Base-by-base conservation (phyloP, 64 coral and sea anemone genomes). In the Catalaphyllia jardinei region DNA sequence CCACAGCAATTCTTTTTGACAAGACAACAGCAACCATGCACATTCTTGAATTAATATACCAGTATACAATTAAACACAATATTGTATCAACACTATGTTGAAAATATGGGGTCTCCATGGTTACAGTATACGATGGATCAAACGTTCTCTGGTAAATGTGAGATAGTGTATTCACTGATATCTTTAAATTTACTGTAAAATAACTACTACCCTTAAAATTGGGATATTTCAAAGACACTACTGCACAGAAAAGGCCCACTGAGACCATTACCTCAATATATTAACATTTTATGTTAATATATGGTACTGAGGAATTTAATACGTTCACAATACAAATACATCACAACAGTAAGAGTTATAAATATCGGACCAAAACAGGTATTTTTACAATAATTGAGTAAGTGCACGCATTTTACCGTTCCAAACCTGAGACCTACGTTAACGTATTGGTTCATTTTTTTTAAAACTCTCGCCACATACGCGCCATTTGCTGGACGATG, bases 31-130 rank as follows among this genome's bases (percentile, higher is more conserved):
- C 6, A 62, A 20, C 19, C 15, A 57, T 57, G 10, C 55, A 81
- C 28, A 29, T 61, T 81, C 55, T 33, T 20, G 28, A 22, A 81
- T n/a, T 33, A 57, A 81, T 81, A 81, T 62, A 62, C 7, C 25
- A 42, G 28, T 16, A 12, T 19, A 30, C 59, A 19, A 31, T 12
- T 30, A 8, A 9, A 62, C 14, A 60, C 19, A 38, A 62, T 62
- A 81, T 31, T 81, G 57, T 19, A 31, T 16, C 57, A 33, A 62
- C 12, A 12, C 17, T 31, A 15, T 1, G 18, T 62, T 57, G n/a
- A 29, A 62, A 29, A 59, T 62, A 81, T 81, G 28, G 60, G 42
- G 79, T 62, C 61, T 13, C 29, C 57, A 81, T 81, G 79, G 79
- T 62, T 33, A 81, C 79, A 20, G 28, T 33, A 7, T 62, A 55